phyloP scores from a whole-genome alignment of 2,888 invertebrate genomes.

The Zhuqinia jingwanae region DNA sequence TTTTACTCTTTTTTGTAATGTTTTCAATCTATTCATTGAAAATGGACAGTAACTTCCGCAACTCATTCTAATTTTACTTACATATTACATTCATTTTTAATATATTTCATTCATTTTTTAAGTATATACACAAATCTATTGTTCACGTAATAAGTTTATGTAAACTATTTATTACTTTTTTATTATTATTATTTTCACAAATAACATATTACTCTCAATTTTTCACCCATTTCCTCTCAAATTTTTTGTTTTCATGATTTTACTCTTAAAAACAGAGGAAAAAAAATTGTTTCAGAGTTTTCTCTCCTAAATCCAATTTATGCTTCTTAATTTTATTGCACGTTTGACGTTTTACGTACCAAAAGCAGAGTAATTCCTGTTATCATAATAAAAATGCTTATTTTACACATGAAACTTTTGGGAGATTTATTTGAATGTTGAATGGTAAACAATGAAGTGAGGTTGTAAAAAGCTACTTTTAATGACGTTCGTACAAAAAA shows the following conservation, averaged over 20 bases:
- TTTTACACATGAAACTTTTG: background rate
- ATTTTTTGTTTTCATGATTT: constrained; percentile 6
- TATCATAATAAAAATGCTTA: background rate
- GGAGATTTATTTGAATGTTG: constrained; percentile 37
- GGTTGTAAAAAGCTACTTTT: constrained; percentile 20
- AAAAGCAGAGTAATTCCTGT: background rate
- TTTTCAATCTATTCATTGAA: constrained; percentile 6
- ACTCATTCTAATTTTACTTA: constrained; percentile 24
- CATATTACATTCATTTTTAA: constrained; percentile 1
- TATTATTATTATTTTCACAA: constrained; percentile 18
- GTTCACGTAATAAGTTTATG: constrained; percentile 38
- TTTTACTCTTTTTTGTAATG: background rate
- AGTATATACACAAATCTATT: constrained; percentile 14
- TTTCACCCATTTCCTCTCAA: constrained; percentile 44
- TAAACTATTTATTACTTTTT: background rate
- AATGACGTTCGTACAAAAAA: constrained; percentile 9
- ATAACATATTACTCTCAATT: constrained; percentile 38
- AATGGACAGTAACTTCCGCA: constrained; percentile 45
- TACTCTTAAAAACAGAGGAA: background rate
- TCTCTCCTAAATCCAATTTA: constrained; percentile 62
- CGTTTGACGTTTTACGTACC: background rate
- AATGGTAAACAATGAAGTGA: constrained; percentile 52
- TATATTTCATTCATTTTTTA: background rate
- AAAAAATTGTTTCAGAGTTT: constrained; percentile 6
- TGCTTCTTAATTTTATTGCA: constrained; percentile 58